phyloP scores from a whole-genome alignment of 2,113 vertebrate species.

The Mormoops blainvillei region DNA sequence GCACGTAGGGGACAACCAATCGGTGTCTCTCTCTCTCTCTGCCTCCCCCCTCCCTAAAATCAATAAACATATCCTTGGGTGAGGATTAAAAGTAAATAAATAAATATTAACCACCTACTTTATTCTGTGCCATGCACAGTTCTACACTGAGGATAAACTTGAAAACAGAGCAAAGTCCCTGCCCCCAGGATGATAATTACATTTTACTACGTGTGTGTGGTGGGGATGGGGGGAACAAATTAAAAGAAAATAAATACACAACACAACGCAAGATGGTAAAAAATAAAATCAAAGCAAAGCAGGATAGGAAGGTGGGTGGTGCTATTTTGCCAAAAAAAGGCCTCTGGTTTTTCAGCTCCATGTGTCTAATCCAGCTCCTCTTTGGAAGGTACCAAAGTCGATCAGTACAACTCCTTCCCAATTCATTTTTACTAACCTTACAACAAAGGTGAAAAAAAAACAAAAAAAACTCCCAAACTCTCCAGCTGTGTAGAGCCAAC shows the following conservation, averaged over 20 bases:
- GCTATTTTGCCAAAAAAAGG: not conserved
- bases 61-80: too few relatives aligned
- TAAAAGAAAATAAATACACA: slow-evolving; percentile 5
- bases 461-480: not conserved
- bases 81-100: not conserved
- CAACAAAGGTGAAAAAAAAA: not conserved
- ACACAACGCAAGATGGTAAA: not conserved
- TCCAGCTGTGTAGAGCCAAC: not conserved
- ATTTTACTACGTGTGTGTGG: too few relatives aligned
- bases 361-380: not conserved
- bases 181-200: not conserved
- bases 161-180: not conserved
- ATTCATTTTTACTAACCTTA: not conserved
- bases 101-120: not conserved
- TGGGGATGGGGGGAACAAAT: not conserved
- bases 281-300: not conserved
- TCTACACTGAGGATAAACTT: not conserved
- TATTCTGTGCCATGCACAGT: not conserved
- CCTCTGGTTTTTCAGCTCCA: not conserved
- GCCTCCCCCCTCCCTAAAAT: too few relatives aligned
- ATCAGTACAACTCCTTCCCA: not conserved
- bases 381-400: not conserved
- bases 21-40: too few relatives aligned
- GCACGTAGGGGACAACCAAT: too few relatives aligned
- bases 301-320: not conserved